Conservation (phyloP, 2,113 vertebrate genomes). For the Pyxicephalus adspersus region DNA sequence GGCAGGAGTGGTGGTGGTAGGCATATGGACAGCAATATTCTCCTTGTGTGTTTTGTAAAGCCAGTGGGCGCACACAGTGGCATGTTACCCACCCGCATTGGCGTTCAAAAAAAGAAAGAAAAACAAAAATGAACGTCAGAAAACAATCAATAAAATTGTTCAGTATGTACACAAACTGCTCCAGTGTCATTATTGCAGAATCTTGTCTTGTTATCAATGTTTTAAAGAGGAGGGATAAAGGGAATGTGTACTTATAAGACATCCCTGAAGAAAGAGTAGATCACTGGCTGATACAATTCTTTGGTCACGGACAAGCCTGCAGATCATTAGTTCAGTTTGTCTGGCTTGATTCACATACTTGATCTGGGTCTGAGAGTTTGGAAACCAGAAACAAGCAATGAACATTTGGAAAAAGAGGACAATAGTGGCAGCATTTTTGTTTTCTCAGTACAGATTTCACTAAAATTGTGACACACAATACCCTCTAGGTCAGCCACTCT, state of each 20-base stretch:
- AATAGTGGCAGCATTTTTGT: too few species aligned
- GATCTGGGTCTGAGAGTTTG: too few species aligned
- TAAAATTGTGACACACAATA: too few species aligned
- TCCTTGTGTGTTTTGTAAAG: constrained; percentile 50
- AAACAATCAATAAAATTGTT: constrained; percentile 56
- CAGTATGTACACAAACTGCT: constrained; percentile 44
- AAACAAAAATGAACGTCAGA: constrained; percentile 40
- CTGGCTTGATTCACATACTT: too few species aligned
- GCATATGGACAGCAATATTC: constrained; percentile 52
- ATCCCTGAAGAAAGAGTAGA: not conserved
- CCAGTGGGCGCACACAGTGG: constrained; percentile 45
- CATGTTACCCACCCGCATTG: constrained; percentile 49
- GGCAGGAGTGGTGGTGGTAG: constrained; percentile 25
- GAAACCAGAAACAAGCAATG: too few species aligned
- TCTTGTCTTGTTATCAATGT: not conserved
- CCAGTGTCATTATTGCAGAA: constrained; percentile 23
- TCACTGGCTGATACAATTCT: not conserved
- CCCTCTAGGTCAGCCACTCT: too few species aligned
- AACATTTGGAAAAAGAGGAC: too few species aligned
- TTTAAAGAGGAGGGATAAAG: too few species aligned
- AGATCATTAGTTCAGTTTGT: too few species aligned
- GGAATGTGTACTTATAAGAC: not conserved
- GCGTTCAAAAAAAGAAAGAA: constrained; percentile 5
- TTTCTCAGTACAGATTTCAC: too few species aligned
- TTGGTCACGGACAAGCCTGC: too few species aligned